phyloP scores from a whole-genome alignment of 2,888 invertebrate genomes.

The Adelphocoris suturalis region DNA sequence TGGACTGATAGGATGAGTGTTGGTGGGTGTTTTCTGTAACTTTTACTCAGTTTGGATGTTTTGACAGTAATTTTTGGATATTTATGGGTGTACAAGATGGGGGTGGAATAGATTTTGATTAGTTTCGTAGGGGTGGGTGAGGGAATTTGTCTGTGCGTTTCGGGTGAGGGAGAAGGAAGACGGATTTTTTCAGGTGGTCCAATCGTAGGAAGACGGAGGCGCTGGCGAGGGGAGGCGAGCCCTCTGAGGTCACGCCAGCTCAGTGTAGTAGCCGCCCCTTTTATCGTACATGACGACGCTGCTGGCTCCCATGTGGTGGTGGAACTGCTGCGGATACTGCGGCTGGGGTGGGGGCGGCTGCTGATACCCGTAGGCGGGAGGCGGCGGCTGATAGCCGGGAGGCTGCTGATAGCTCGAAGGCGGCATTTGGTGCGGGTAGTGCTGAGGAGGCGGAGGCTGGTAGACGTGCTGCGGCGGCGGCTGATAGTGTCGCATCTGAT shows the following conservation, averaged over 20 bases:
- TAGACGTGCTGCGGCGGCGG: conserved; percentile 56
- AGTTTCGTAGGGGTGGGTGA: background rate
- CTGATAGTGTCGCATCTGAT: conserved; percentile 62
- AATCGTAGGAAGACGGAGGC: conserved; percentile 48
- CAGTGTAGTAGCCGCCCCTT: conserved; percentile 75
- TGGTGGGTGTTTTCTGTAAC: too few species aligned
- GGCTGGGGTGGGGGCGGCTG: conserved; percentile 49
- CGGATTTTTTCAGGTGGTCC: conserved; percentile 30
- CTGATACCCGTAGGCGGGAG: conserved; percentile 28
- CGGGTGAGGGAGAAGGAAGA: conserved; percentile 22
- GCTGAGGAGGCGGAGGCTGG: conserved; percentile 63
- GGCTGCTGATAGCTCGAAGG: conserved; percentile 64
- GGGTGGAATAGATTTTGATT: too few species aligned
- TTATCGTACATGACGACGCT: conserved; percentile 76
- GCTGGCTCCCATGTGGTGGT: conserved; percentile 74
- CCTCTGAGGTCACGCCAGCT: conserved; percentile 75
- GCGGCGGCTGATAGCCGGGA: conserved; percentile 52
- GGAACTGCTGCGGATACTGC: conserved; percentile 61
- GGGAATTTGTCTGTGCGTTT: background rate
- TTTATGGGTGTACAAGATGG: too few species aligned
- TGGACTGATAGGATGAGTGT: too few species aligned
- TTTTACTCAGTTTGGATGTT: too few species aligned
- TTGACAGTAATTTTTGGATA: too few species aligned
- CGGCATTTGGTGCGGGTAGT: conserved; percentile 69
- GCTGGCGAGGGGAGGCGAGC: conserved; percentile 57